A percentile compares a stretch with the other conserved stretches of the same genome.
These are phyloP conservation scores for Zalophus californianus DNA, from an alignment of 2,797 vertebrate species.

Conservation along the genomic window DNA sequence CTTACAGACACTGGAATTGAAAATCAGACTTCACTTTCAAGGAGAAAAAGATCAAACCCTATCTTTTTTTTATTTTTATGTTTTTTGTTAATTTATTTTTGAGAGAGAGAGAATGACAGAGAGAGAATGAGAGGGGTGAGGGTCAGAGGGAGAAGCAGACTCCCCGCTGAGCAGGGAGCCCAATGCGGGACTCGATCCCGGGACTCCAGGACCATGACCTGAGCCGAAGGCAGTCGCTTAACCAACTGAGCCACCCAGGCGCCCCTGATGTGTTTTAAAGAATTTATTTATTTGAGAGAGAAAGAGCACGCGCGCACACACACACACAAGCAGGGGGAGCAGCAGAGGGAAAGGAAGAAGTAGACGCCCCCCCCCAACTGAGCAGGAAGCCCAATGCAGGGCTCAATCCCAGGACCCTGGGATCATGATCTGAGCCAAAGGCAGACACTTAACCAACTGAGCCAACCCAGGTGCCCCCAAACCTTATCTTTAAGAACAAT, in stretches of 20 bases:
- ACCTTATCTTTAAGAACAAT: background rate
- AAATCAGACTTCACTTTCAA: conserved; percentile 18
- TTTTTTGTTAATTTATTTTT: background rate
- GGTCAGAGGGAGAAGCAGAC: too few species aligned
- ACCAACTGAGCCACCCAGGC: too few species aligned
- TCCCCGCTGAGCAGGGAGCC: too few species aligned
- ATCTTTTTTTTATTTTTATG: background rate
- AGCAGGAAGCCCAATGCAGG: background rate
- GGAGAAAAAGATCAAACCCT: conserved; percentile 9
- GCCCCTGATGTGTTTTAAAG: background rate
- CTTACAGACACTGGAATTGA: background rate
- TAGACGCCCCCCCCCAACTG: background rate
- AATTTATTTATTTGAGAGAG: background rate
- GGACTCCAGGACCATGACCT: too few species aligned
- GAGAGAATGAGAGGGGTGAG: background rate
- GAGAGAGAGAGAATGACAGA: background rate
- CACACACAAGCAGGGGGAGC: too few species aligned
- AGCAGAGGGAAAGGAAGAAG: background rate
- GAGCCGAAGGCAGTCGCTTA: too few species aligned
- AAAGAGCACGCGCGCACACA: too few species aligned
- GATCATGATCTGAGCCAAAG: background rate
- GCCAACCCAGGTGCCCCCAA: background rate
- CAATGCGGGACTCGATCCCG: too few species aligned
- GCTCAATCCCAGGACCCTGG: background rate
- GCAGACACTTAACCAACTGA: background rate